Evolutionary conservation across 2,113 vertebrate genomes (phyloP), one percentile per base, ranked within the genome.

Genomic region (Herpetotheres cachinnans): DNA sequence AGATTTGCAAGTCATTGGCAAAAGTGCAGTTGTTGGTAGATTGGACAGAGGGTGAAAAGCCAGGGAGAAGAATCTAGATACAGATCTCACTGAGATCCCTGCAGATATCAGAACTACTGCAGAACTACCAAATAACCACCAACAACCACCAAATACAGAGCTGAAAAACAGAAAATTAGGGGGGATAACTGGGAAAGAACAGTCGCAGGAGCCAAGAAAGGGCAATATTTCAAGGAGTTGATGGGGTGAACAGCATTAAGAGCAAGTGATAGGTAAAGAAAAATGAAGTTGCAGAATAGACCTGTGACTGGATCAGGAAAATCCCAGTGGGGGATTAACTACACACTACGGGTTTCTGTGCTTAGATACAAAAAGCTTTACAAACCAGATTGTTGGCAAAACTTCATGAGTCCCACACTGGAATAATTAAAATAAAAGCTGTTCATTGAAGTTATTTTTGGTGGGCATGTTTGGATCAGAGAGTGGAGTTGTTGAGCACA

Each of bases 391-490:
- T 95, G 88, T 80, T 97, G 96, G 97, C 95, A 96, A 92, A 95
- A 85, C 62, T 76, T 93, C 81, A 76, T 4, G 89, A 95, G 62
- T 82, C 58, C 91, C 97, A 95, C 93, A 85, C 73, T 97, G 95
- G 70, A 97, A 97, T 97, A 97, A 96, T 96, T 96, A 91, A 95
- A 96, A 94, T 94, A 94, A 95, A 95, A 95, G 96, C 78, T 96
- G 89, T 94, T 95, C 94, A 94, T 81, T 97, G 86, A 95, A 94
- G 95, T 96, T 97, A 96, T 97, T 96, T 97, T 97, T 97, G 96
- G 91, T 97, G 95, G 89, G 91, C 89, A 94, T 97, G 93, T 96
- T 97, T 97, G 96, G 95, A 97, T 97, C 93, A 95, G 89, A 93
- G 80, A 84, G 70, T 30, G 26, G 81, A 97, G 89, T 94, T 97